Percentiles rank a stretch among this genome's conserved stretches.
These are phyloP conservation scores for Metellina segmentata DNA, from an alignment of 2,888 invertebrate species.

Conservation along the genomic window DNA sequence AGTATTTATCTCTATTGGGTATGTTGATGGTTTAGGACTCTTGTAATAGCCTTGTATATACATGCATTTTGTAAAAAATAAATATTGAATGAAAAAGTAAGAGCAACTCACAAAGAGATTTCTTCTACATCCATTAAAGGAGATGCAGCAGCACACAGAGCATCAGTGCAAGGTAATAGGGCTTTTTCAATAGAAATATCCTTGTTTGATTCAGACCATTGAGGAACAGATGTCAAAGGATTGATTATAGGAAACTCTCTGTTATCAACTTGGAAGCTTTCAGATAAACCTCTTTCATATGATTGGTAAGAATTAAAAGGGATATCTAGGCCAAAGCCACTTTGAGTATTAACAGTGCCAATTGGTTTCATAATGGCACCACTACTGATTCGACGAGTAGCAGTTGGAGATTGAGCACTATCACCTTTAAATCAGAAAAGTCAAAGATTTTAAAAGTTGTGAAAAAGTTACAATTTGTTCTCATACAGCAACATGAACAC, in stretches of 20 bases:
- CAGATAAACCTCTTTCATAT: conserved; percentile 65
- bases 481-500: too few species aligned
- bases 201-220: conserved; percentile 88
- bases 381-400: conserved; percentile 93
- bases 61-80: neutral
- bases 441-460: neutral
- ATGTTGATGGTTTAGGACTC: too few species aligned
- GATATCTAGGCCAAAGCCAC: conserved; percentile 66
- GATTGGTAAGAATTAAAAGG: conserved; percentile 57
- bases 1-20: too few species aligned
- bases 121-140: conserved; percentile 96
- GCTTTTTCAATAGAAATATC: conserved; percentile 96
- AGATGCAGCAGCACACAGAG: conserved; percentile 96
- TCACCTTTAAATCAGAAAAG: conserved; percentile 54
- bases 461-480: too few species aligned
- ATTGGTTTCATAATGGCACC: conserved; percentile 90
- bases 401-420: conserved; percentile 82
- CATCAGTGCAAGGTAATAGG: conserved; percentile 96
- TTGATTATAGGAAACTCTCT: conserved; percentile 90
- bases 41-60: neutral
- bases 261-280: conserved; percentile 59
- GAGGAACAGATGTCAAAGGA: conserved; percentile 91
- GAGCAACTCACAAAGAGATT: conserved; percentile 84
- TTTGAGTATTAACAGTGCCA: conserved; percentile 64
- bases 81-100: neutral